Base-by-base conservation (phyloP, 1,140 invertebrate species). In the Calosoma granatense region DNA sequence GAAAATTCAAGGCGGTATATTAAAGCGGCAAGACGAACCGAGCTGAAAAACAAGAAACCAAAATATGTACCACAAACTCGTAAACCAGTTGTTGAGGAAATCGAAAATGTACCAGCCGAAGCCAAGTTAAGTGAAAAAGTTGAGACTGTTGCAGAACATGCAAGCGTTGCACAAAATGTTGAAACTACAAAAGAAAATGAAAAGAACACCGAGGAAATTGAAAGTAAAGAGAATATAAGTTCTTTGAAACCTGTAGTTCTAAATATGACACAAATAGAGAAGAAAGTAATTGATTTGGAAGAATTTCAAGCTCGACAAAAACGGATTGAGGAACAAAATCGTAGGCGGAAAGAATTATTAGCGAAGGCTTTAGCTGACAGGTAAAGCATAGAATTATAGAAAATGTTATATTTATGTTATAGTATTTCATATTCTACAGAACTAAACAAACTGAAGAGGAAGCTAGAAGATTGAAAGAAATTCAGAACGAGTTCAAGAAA, bases 321-420 rank as follows among this genome's bases (percentile, higher is more conserved):
- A 66, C 66, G 82, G 55, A 86, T 88, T 63, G 84, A 89, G 65
- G 86, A 88, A 69, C 83, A 87, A 62, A 90, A 88, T 73, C 81
- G 82, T 63, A 81, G 81, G 59, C 80, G 84, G 59, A 86, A 85
- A 67, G 79, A 84, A 65, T 73, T 88, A 65, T 72, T 90, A 1
- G 71, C 81, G 14, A 81, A 85, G 70, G 86, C 85, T 22, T 76
- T 90, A 19, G 80, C 80, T 57, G 84, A 87, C 67, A 83, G 84
- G 81, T 85, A 65, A 64, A 67, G 68, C 1, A 20, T 51, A 53
- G 20, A 22, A 30, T 52, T 19, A 54, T 36, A 20, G 15, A 17
- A 19, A 51, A 57, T 56, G 22, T n/a, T 20, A 19, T 41, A 12
- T 47, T 47, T 47, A 47, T 17, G 12, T 53, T 54, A 39, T 39